phyloP scores from a whole-genome alignment of 2,888 invertebrate species.

The Lymantria dispar region DNA sequence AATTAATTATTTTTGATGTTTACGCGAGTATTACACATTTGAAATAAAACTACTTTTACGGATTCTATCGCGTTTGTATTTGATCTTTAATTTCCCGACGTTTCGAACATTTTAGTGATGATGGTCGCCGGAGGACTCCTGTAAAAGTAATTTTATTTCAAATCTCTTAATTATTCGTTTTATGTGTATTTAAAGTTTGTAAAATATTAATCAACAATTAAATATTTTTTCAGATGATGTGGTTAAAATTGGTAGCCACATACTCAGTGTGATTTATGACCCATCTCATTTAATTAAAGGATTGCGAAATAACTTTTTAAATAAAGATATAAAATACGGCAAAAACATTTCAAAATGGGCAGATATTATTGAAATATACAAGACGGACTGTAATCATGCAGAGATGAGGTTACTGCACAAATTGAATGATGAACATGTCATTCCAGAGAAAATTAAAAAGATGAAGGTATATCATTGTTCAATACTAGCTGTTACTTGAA shows the following conservation, averaged over 20 bases:
- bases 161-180: background rate
- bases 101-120: background rate
- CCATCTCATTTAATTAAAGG: background rate
- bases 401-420: conserved; percentile 4
- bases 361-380: conserved; percentile 3
- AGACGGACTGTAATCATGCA: background rate
- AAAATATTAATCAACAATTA: background rate
- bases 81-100: background rate
- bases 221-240: background rate
- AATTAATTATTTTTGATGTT: too few relatives aligned
- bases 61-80: too few relatives aligned
- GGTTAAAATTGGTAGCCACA: background rate
- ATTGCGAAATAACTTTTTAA: background rate
- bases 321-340: background rate
- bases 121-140: too few relatives aligned
- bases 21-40: too few relatives aligned
- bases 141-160: too few relatives aligned
- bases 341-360: background rate
- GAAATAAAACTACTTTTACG: too few relatives aligned
- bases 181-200: background rate
- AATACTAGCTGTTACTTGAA: background rate
- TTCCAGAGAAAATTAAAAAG: conserved; percentile 12
- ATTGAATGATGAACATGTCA: conserved; percentile 11
- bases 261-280: background rate
- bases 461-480: background rate